A percentile compares a stretch with the other conserved stretches of the same genome.
Conservation (phyloP, 2,888 invertebrate genomes). For the Hydropsyche betteni region DNA sequence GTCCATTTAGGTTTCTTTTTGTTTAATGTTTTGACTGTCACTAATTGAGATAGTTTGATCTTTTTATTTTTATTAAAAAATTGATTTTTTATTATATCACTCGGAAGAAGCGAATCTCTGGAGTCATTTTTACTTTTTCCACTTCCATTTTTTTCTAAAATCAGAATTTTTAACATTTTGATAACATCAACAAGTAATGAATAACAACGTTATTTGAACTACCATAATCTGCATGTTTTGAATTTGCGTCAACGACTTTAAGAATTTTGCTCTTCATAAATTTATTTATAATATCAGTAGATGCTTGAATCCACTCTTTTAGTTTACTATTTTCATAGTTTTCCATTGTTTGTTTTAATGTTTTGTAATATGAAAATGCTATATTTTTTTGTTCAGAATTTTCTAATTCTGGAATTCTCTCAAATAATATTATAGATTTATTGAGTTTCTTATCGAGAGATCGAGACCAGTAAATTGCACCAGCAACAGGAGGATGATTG, state of each 20-base stretch:
- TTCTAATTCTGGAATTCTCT: conserved; percentile 72
- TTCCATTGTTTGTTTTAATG: conserved; percentile 78
- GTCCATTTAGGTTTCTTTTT: not conserved
- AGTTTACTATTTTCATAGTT: conserved; percentile 78
- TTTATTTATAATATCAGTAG: conserved; percentile 71
- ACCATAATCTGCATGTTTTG: too few relatives aligned
- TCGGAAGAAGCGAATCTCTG: not conserved
- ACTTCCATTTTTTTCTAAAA: too few relatives aligned
- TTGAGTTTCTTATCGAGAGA: conserved; percentile 82
- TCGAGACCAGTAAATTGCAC: conserved; percentile 87
- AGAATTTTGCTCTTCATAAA: conserved; percentile 77
- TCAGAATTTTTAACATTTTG: too few relatives aligned
- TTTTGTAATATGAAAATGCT: conserved; percentile 81
- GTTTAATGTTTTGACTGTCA: not conserved
- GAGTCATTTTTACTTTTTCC: not conserved
- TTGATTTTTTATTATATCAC: not conserved
- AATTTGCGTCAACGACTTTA: conserved; percentile 59
- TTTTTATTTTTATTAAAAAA: conserved; percentile 1
- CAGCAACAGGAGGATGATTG: conserved; percentile 82
- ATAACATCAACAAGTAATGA: too few relatives aligned
- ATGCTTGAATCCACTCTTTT: conserved; percentile 74
- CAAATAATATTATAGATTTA: conserved; percentile 61
- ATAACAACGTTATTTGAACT: too few relatives aligned
- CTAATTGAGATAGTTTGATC: not conserved
- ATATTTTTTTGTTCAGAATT: conserved; percentile 77